Percentiles rank a stretch among this genome's conserved stretches.
These are phyloP conservation scores for Colletes latitarsis DNA, from an alignment of 1,140 invertebrate species.

Conservation along the genomic window DNA sequence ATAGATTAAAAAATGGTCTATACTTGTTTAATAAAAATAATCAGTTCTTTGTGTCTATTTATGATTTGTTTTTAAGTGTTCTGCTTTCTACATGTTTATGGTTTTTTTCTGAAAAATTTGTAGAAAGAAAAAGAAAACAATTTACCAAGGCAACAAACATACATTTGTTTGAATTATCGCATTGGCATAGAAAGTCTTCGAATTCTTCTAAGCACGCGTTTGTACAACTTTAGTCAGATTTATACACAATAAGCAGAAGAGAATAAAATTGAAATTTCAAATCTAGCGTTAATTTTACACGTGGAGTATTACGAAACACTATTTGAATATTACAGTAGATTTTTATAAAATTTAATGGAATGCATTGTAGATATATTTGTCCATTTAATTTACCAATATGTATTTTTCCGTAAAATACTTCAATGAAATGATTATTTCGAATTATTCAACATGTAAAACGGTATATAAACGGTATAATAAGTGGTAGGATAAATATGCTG, in stretches of 20 bases:
- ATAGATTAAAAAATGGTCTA: too few species aligned
- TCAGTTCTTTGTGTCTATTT: background rate
- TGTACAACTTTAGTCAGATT: conserved; percentile 3
- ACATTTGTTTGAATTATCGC: background rate
- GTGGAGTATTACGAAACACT: background rate
- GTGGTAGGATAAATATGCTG: conserved; percentile 10
- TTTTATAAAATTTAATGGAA: background rate
- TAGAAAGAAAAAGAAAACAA: background rate
- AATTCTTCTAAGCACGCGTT: background rate
- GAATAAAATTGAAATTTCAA: background rate
- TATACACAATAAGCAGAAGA: background rate
- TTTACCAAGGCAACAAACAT: background rate
- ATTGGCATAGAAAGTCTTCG: background rate
- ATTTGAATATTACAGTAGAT: background rate
- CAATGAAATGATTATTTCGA: conserved; percentile 24
- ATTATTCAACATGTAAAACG: conserved; percentile 21
- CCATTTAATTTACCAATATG: background rate
- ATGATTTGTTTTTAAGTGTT: too few species aligned
- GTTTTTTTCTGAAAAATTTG: background rate
- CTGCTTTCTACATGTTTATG: background rate
- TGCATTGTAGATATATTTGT: background rate
- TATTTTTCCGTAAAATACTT: background rate
- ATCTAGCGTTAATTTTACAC: background rate
- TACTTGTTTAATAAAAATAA: background rate
- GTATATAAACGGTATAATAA: conserved; percentile 4